phyloP scores from a whole-genome alignment of 2,797 vertebrate species.

The Anomalospiza imberbis region DNA sequence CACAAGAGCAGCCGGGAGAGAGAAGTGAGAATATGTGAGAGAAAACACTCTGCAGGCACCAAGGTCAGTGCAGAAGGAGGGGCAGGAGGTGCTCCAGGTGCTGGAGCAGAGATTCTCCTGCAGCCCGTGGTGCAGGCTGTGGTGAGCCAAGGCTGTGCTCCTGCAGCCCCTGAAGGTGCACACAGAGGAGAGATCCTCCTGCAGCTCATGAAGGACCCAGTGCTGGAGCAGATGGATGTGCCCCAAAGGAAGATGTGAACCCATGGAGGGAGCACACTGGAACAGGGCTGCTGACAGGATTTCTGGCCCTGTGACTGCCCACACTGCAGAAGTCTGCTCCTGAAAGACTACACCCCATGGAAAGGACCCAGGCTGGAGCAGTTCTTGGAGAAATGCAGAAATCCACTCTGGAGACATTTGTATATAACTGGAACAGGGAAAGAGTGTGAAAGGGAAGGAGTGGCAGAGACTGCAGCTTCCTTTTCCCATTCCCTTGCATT shows the following conservation, averaged over 20 bases:
- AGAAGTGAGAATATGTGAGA: neutral
- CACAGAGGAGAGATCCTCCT: neutral
- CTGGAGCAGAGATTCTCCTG: neutral
- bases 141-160: neutral
- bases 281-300: neutral
- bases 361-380: neutral
- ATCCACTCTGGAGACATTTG: neutral
- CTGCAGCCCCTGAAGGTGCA: neutral
- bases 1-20: neutral
- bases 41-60: neutral
- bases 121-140: rapidly evolving
- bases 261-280: rapidly evolving
- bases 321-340: neutral
- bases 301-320: neutral
- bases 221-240: neutral
- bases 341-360: neutral
- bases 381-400: neutral
- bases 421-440: neutral
- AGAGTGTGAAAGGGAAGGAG: neutral
- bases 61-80: neutral
- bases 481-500: neutral
- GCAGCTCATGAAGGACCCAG: neutral
- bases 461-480: neutral
- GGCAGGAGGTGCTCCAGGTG: rapidly evolving
- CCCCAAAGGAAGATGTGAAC: neutral